Conservation (phyloP, 2,113 vertebrate genomes). For the Oxyruncus cristatus region DNA sequence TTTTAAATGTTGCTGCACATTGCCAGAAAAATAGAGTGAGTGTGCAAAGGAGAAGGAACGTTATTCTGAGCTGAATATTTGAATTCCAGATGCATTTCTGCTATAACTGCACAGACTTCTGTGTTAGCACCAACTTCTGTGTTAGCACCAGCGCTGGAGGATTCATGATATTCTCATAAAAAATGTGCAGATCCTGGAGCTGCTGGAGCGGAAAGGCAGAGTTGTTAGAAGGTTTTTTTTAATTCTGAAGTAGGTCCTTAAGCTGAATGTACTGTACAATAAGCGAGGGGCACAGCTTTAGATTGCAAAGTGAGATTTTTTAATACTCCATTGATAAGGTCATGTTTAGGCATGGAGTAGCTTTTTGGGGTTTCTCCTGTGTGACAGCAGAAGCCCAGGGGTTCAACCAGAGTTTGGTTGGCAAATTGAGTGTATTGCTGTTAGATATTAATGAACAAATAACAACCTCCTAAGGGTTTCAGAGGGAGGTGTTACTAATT, state of each 20-base stretch:
- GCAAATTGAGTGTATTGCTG: neutral
- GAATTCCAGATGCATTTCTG: constrained; percentile 57
- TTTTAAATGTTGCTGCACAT: neutral
- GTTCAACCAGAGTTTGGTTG: neutral
- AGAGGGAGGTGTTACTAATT: neutral
- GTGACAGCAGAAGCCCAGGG: neutral
- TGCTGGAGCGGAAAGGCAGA: neutral
- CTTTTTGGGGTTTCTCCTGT: neutral
- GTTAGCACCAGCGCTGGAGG: neutral
- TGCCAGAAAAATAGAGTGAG: neutral
- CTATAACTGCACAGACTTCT: neutral
- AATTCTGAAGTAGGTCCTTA: neutral
- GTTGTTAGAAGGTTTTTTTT: neutral
- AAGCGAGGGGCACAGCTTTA: neutral
- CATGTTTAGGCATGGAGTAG: neutral
- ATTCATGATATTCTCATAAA: neutral
- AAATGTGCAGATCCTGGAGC: neutral
- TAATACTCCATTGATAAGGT: neutral
- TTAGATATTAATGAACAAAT: neutral
- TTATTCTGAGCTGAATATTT: constrained; percentile 15
- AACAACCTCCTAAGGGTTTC: neutral
- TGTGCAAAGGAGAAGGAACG: constrained; percentile 3
- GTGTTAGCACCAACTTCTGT: neutral
- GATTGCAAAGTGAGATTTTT: neutral
- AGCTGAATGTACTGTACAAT: neutral